Base-by-base conservation (phyloP, 2,797 vertebrate genomes). In the Pseudochromis fuscus region DNA sequence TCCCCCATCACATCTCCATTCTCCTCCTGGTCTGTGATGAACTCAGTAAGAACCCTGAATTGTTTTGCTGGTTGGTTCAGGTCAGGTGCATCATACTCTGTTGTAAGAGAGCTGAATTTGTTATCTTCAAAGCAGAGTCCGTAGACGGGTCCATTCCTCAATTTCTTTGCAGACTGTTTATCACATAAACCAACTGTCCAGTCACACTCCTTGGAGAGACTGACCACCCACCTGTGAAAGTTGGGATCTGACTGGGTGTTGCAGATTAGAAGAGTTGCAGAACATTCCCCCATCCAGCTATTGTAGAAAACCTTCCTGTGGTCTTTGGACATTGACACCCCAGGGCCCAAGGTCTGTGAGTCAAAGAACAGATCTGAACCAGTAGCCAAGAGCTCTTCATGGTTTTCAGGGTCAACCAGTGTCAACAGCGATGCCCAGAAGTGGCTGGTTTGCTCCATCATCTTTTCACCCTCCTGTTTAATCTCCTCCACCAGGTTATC, bases 121-220 rank as follows among this genome's bases (percentile, higher is more conserved):
- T 86, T 61, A 2, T 31, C 52, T 15, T 73, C 7, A 33, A 35
- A 83, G 59, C 16, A 33, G 38, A 93, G 37, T 10, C 62, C 84
- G 40, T 65, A 91, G 4, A 82, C 50, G 0, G n/a, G 7, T 62
- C 56, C 63, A 0, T 31, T 0, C 2, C 0, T 55, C 0, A 51
- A 1, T 24, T 67, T 31, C 0, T 9, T n/a, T n/a, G 3, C 11
- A 46, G 0, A 67, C 1, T 12, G 0, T 56, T 69, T 60, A 10
- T 82, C 58, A 79, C 85, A 89, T 4, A 92, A 21, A 1, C 90
- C 90, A 3, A 87, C 53, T 16, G 58, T 86, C 92, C 89, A 92
- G 48, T 89, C 83, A 58, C 0, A 62, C 15, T 76, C 49, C 12
- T 52, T 0, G 0, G 85, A 7, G 12, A 92, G 40, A 5, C 33